A percentile compares a stretch with the other conserved stretches of the same genome.
These are phyloP conservation scores for Empidonax alnorum DNA, from an alignment of 2,113 vertebrate species.

Conservation along the genomic window DNA sequence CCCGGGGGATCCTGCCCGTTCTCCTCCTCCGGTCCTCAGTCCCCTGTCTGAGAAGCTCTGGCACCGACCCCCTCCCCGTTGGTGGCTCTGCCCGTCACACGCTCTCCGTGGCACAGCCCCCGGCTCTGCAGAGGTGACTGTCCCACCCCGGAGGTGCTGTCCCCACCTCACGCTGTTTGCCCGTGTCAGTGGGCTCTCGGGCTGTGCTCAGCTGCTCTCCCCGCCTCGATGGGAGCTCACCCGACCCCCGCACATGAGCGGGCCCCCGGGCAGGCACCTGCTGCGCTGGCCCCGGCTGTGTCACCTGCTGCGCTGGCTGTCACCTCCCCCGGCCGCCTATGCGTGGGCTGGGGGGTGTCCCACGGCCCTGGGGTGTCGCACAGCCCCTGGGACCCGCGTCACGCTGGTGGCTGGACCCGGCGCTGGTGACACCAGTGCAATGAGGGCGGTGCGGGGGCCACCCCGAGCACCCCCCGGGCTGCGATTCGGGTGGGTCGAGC, in stretches of 20 bases:
- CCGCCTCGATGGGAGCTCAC: accelerated
- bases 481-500: not conserved
- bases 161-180: not conserved
- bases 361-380: not conserved
- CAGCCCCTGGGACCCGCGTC: not conserved
- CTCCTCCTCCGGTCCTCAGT: not conserved
- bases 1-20: not conserved
- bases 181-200: accelerated
- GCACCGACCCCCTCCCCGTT: accelerated
- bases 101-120: accelerated
- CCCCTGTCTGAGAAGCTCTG: not conserved
- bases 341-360: not conserved
- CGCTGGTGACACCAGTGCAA: not conserved
- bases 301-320: accelerated
- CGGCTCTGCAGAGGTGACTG: not conserved
- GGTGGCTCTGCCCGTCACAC: not conserved
- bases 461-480: not conserved
- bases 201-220: not conserved
- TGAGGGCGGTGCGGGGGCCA: accelerated
- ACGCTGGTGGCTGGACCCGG: accelerated
- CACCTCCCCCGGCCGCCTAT: not conserved
- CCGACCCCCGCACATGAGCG: accelerated
- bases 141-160: not conserved
- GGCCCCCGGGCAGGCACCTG: not conserved
- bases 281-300: accelerated